Conservation (phyloP, 2,113 vertebrate genomes). For the Phyllostomus discolor region DNA sequence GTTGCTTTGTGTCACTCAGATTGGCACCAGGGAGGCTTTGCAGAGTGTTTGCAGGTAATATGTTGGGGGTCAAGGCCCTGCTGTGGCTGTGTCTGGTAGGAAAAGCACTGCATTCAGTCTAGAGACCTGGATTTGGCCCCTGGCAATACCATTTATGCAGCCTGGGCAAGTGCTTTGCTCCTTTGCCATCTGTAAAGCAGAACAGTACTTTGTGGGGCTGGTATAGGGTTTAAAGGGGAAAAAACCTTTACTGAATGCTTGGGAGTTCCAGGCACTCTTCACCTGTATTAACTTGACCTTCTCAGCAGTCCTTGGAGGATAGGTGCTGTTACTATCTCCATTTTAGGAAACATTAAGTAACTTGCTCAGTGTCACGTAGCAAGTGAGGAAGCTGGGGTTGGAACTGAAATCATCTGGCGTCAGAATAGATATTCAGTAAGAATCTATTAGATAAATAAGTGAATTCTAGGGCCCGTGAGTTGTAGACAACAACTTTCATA, state of each 20-base stretch:
- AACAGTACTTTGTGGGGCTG: not conserved
- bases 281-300: not conserved
- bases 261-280: not conserved
- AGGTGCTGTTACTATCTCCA: not conserved
- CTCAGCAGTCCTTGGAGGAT: not conserved
- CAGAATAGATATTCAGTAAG: not conserved
- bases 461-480: not conserved
- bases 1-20: not conserved
- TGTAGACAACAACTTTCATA: not conserved
- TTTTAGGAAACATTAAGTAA: not conserved
- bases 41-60: not conserved
- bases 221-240: not conserved
- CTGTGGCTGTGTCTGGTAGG: not conserved
- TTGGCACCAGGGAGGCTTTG: not conserved
- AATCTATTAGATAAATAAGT: not conserved
- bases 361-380: not conserved
- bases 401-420: not conserved
- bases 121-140: not conserved
- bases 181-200: conserved; percentile 9
- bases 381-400: not conserved
- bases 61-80: accelerated
- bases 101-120: not conserved
- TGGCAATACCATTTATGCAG: not conserved
- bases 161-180: not conserved
- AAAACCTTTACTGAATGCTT: not conserved